phyloP scores from a whole-genome alignment of 2,113 vertebrate genomes.

The Malurus melanocephalus region DNA sequence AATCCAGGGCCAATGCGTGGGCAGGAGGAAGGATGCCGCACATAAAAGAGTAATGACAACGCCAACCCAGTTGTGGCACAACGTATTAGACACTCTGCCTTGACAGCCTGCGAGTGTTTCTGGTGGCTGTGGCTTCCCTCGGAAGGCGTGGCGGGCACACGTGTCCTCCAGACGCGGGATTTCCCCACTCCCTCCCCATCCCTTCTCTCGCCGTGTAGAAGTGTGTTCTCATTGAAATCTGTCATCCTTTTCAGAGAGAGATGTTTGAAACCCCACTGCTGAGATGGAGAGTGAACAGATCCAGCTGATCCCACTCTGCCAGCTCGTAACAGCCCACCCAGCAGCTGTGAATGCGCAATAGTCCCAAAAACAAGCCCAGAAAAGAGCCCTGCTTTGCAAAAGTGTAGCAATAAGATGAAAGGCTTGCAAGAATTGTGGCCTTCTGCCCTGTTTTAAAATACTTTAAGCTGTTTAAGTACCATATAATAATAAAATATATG shows the following conservation, averaged over 20 bases:
- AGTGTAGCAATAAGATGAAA: neutral
- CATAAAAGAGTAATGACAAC: neutral
- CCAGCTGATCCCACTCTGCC: neutral
- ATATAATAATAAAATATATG: neutral
- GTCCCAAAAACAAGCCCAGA: neutral
- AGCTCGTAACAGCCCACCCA: neutral
- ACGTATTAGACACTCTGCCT: neutral
- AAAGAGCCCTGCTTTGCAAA: neutral
- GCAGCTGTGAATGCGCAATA: neutral
- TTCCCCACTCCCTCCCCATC: neutral
- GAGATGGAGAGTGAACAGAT: neutral
- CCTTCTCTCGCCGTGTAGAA: neutral
- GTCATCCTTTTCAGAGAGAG: neutral
- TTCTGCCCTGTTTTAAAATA: neutral
- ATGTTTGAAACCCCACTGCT: neutral
- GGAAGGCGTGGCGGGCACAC: neutral
- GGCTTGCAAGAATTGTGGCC: neutral
- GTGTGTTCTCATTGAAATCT: neutral
- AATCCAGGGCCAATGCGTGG: accelerated
- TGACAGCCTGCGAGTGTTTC: neutral
- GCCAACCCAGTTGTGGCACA: slow-evolving; percentile 29
- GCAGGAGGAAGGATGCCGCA: neutral
- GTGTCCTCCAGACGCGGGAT: accelerated
- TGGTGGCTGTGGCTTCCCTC: neutral
- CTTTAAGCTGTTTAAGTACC: neutral